Evolutionary conservation across 2,113 vertebrate species (phyloP), one percentile per base, ranked within the genome.

Genomic region (Gila orcuttii): DNA sequence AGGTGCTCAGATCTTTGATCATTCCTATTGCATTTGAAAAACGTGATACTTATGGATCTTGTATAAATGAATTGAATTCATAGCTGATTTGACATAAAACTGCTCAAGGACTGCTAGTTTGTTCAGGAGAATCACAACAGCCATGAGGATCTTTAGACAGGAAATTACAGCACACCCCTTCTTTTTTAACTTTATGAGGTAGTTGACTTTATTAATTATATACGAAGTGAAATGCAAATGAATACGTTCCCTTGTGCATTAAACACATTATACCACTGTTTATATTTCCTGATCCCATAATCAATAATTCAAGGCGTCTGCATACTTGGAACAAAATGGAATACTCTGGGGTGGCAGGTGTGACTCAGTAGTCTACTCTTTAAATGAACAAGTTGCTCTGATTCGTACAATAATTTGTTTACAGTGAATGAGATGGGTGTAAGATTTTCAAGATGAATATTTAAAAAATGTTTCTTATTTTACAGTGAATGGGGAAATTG

Each of bases 401-500:
- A 82, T 33, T 82, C 45, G 21, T 52, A 82, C 10, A 88, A 82
- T 69, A n/a, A 82, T 69, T 31, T 85, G 68, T 89, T 90, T 82
- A 86, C 74, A 87, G 85, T 89, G 73, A 90, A 86, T 82, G 3
- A 87, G 88, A 87, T 79, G 11, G 87, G 64, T 82, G 83, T 85
- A 88, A 79, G 62, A 73, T 88, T 86, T 86, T 87, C 79, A 83
- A 86, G 64, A 91, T 82, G 36, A 74, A 86, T 83, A 89, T 92
- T 86, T 91, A 77, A 90, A 90, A 84, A 50, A 25, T 15, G 82
- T 85, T 87, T 88, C 88, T 86, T 89, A 90, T 91, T 91, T 89
- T 90, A 88, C 90, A 89, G 89, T 91, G 86, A 83, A 89, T 90
- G 90, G 91, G 87, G 87, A 85, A 92, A 85, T 91, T 95, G 93